These are phyloP conservation scores for Lochmaea capreae DNA, from an alignment of 2,888 invertebrate species.

Conservation along the genomic window DNA sequence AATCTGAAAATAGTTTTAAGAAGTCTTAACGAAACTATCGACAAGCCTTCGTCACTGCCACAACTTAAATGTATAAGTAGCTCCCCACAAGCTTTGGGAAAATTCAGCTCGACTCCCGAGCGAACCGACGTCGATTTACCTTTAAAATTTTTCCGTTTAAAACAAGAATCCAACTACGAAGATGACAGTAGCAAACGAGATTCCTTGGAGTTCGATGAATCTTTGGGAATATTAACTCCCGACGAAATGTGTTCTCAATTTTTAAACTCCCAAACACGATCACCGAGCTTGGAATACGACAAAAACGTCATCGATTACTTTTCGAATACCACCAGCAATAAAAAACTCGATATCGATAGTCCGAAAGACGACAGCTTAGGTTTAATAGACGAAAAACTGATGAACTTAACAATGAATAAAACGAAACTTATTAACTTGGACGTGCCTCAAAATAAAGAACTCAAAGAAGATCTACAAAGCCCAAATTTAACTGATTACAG, in stretches of 20 bases:
- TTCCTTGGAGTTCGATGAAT: conserved; percentile 84
- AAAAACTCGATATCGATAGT: conserved; percentile 37
- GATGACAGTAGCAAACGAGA: conserved; percentile 72
- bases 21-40: conserved; percentile 37
- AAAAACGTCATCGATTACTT: conserved; percentile 33
- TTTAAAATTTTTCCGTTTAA: conserved; percentile 42
- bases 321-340: conserved; percentile 23
- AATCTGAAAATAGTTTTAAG: conserved; percentile 40
- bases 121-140: conserved; percentile 42
- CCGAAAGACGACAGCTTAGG: conserved; percentile 37
- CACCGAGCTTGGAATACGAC: conserved; percentile 47
- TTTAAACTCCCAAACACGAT: conserved; percentile 36
- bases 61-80: conserved; percentile 40
- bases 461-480: conserved; percentile 54
- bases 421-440: conserved; percentile 26
- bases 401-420: conserved; percentile 25
- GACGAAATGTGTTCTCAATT: conserved; percentile 80
- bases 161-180: conserved; percentile 25
- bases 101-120: conserved; percentile 43
- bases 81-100: conserved; percentile 29
- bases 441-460: conserved; percentile 34
- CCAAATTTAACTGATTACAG: conserved; percentile 60
- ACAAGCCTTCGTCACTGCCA: conserved; percentile 51
- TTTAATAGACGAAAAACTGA: conserved; percentile 31
- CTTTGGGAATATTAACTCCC: conserved; percentile 87